phyloP scores from a whole-genome alignment of 1,140 invertebrate species.

The Chionoecetes opilio region DNA sequence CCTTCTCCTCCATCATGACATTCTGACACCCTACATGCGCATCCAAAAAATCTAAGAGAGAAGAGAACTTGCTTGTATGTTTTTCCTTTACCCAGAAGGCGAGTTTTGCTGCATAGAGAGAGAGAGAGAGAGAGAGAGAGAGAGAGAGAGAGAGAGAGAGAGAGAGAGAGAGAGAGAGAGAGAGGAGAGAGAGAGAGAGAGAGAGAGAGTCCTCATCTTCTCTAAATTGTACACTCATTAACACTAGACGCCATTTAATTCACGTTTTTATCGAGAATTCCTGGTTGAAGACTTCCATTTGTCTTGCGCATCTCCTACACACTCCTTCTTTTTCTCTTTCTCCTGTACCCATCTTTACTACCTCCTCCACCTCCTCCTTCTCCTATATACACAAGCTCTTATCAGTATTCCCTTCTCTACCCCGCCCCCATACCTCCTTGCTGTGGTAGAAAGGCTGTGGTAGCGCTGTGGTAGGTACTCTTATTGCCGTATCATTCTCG shows the following conservation, averaged over 20 bases:
- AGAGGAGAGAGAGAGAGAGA: too few species aligned
- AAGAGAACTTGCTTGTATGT: neutral
- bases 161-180: too few species aligned
- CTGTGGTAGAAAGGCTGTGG: too few species aligned
- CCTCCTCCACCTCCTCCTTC: neutral
- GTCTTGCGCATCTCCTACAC: neutral
- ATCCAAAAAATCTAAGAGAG: neutral
- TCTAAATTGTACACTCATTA: too few species aligned
- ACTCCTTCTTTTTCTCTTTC: neutral
- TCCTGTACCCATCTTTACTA: too few species aligned
- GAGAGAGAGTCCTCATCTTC: too few species aligned
- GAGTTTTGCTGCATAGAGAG: neutral
- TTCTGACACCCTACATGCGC: neutral
- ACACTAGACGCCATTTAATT: neutral
- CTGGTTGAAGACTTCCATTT: neutral
- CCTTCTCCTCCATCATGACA: constrained; percentile 13
- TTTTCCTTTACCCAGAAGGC: neutral
- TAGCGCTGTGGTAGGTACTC: too few species aligned
- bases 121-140: too few species aligned
- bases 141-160: too few species aligned
- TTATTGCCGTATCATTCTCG: too few species aligned
- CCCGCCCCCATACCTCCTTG: neutral
- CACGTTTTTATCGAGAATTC: neutral
- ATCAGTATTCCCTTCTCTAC: neutral
- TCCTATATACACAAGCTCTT: neutral